phyloP scores from a whole-genome alignment of 2,113 vertebrate species.

The Leucoraja erinaceus region DNA sequence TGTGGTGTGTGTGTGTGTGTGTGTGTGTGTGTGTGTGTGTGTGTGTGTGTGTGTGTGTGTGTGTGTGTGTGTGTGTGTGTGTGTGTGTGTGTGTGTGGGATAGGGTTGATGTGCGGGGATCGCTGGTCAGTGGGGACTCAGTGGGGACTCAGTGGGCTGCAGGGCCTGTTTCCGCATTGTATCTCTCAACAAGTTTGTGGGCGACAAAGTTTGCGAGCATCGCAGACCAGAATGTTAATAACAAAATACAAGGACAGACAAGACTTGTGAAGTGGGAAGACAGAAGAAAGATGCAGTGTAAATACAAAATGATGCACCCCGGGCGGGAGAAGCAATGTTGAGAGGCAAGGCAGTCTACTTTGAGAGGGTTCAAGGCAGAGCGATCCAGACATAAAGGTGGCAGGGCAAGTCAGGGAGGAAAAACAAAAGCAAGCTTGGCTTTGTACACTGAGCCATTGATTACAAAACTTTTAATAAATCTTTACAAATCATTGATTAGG shows the following conservation, averaged over 20 bases:
- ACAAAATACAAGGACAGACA: not conserved
- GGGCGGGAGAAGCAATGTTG: not conserved
- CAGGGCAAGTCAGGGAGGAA: too few relatives aligned
- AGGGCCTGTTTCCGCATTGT: too few relatives aligned
- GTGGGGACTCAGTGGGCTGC: too few relatives aligned
- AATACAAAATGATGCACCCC: not conserved
- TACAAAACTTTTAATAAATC: not conserved
- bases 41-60: too few relatives aligned
- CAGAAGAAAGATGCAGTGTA: not conserved
- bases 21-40: too few relatives aligned
- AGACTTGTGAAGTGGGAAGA: not conserved
- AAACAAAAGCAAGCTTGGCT: not conserved
- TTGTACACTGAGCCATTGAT: not conserved
- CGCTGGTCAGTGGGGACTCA: too few relatives aligned
- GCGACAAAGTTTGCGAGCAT: too few relatives aligned
- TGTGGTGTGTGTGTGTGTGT: too few relatives aligned
- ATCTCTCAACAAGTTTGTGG: not conserved
- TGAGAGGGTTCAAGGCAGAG: not conserved
- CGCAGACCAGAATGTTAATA: not conserved
- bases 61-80: too few relatives aligned
- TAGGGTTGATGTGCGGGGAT: too few relatives aligned
- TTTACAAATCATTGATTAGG: not conserved
- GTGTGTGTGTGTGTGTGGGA: too few relatives aligned
- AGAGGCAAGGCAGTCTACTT: not conserved
- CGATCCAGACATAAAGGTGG: not conserved